Conservation (phyloP, 2,113 vertebrate genomes). For the Struthio camelus region DNA sequence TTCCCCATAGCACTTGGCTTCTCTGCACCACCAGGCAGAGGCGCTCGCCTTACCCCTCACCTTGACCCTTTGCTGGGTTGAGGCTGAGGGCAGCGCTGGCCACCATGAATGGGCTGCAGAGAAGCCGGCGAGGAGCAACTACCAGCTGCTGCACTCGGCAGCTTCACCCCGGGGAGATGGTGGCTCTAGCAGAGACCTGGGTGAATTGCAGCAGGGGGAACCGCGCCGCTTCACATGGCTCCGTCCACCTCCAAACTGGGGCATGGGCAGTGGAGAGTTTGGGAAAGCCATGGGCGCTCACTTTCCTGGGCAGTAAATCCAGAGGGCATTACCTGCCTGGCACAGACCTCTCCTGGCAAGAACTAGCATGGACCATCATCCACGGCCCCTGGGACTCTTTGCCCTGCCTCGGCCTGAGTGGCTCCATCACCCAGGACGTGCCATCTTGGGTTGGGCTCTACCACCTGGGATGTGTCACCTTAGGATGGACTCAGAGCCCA, state of each 20-base stretch:
- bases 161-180: not conserved
- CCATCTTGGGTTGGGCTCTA: not conserved
- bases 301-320: not conserved
- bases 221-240: no score
- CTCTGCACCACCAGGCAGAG: not conserved
- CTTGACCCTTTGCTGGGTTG: not conserved
- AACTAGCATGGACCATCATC: accelerated
- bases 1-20: not conserved
- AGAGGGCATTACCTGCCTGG: not conserved
- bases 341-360: not conserved
- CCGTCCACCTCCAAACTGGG: not conserved
- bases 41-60: not conserved
- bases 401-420: not conserved
- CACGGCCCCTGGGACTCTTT: not conserved
- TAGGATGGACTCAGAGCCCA: not conserved
- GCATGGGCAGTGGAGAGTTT: not conserved
- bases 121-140: not conserved
- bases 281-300: not conserved
- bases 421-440: not conserved
- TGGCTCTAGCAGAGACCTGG: no score
- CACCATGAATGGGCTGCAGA: accelerated
- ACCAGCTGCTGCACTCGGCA: not conserved
- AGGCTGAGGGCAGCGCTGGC: not conserved
- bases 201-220: not conserved
- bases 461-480: not conserved